Base-by-base conservation (phyloP, 2,888 invertebrate species). In the Baccha elongata region DNA sequence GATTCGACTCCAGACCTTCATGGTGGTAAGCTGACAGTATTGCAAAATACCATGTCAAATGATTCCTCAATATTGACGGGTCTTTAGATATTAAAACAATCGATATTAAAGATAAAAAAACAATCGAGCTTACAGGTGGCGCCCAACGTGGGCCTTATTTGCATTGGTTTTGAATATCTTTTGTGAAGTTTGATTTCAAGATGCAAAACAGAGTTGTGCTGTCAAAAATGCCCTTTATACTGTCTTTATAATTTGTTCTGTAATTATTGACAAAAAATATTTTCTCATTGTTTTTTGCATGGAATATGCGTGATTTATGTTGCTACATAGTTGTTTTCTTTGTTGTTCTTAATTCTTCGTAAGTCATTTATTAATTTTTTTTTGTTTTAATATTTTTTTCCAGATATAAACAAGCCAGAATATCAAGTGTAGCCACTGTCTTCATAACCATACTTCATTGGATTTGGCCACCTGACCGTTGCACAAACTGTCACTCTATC, bases 341-440 rank as follows among this genome's bases (percentile, higher is more conserved):
- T 19, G 7, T 60, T 15, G 1, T 40, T 73, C 74, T 50, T 1
- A 32, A 29, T 35, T 65, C 62, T 2, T n/a, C 10, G 50, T 65
- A 7, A 29, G 60, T 13, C 6, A 37, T 19, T 15, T 44, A 37
- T 2, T 72, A 32, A 72, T 35, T 1, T 35, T 69, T 19, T 13
- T 50, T 10, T 69, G 0, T 44, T 15, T 46, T 21, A n/a, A 17
- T 50, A 60, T 67, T 21, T 13, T 26, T 74, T 11, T 50, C 26
- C 65, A 96, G 96, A 96, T 94, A 95, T 95, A 95, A 96, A 94
- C 94, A 96, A 95, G 94, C 96, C 96, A 93, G 96, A 96, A 94
- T 96, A 96, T 95, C 96, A 95, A 95, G 96, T 96, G 92, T 96
- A 94, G 89, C 89, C 86, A 95, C 93, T 91, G 93, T 94, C 87